phyloP scores from a whole-genome alignment of 2,797 vertebrate species.

The Rachycentron canadum region DNA sequence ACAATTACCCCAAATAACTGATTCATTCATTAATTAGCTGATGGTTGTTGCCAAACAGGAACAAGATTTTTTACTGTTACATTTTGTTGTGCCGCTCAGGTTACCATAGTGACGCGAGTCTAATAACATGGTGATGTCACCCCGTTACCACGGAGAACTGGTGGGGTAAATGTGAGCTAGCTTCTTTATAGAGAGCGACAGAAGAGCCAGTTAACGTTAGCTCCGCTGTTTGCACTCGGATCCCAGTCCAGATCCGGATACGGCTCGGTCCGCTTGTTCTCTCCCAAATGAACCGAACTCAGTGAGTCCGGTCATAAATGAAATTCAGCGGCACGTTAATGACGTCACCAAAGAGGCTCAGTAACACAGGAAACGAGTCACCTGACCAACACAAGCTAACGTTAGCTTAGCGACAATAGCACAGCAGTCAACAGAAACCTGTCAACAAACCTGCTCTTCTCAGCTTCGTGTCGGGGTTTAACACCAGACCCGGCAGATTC shows the following conservation, averaged over 20 bases:
- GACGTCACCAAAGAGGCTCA: not conserved
- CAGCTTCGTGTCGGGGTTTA: not conserved
- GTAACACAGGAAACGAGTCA: not conserved
- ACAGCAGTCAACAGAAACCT: not conserved
- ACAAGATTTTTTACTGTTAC: not conserved
- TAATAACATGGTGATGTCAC: not conserved
- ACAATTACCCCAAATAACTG: too few species aligned
- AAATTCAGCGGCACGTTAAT: not conserved
- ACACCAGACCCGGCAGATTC: not conserved
- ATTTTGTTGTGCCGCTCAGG: too few species aligned
- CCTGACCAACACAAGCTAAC: not conserved
- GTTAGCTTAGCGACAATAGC: conserved; percentile 19
- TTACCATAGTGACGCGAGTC: too few species aligned
- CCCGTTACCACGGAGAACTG: not conserved
- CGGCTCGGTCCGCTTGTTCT: too few species aligned
- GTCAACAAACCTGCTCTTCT: conserved; percentile 6
- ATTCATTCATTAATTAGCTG: too few species aligned
- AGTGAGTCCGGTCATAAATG: too few species aligned
- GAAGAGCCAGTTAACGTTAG: too few species aligned
- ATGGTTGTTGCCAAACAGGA: not conserved
- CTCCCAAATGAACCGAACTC: too few species aligned
- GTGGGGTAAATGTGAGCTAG: not conserved
- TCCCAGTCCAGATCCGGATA: too few species aligned
- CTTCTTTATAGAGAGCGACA: not conserved
- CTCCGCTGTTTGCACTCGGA: too few species aligned